Conservation (phyloP, 1,140 invertebrate genomes). For the Ceratoteleas bidentatus region DNA sequence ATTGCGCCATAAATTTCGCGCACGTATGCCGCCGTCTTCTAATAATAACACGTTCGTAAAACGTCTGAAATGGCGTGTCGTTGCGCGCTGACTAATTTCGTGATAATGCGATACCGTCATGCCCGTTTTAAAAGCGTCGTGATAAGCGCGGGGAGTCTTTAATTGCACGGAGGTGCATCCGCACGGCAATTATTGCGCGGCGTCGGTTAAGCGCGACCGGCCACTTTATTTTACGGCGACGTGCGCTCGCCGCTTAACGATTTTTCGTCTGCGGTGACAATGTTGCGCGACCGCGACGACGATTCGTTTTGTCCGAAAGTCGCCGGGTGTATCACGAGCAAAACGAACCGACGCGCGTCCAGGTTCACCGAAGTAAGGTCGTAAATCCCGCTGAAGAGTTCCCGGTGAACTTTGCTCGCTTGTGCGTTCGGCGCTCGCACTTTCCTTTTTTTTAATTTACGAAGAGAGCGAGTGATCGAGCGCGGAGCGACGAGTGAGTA, state of each 20-base stretch:
- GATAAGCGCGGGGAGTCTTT: slow-evolving; percentile 56
- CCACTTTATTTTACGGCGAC: slow-evolving; percentile 36
- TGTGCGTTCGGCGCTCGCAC: no score
- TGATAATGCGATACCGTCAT: slow-evolving; percentile 55
- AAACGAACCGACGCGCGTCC: slow-evolving; percentile 23
- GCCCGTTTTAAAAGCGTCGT: slow-evolving; percentile 52
- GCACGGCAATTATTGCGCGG: slow-evolving; percentile 44
- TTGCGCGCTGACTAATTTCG: slow-evolving; percentile 57
- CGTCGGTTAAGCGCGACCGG: slow-evolving; percentile 36
- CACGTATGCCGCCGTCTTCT: neutral
- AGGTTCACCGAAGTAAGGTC: slow-evolving; percentile 19
- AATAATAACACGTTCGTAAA: slow-evolving; percentile 42
- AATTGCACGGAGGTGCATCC: slow-evolving; percentile 54
- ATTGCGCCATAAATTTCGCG: no score
- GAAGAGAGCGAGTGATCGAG: no score
- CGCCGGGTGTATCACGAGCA: slow-evolving; percentile 20
- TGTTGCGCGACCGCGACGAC: slow-evolving; percentile 16
- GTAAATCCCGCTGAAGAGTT: slow-evolving; percentile 34
- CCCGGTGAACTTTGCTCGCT: neutral
- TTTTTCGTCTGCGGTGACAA: slow-evolving; percentile 53
- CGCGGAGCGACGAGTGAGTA: no score
- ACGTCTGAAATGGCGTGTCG: slow-evolving; percentile 22
- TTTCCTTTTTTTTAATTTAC: no score
- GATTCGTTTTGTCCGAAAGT: slow-evolving; percentile 34
- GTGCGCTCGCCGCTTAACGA: slow-evolving; percentile 47